Percentiles rank a stretch among this genome's conserved stretches.
These are phyloP conservation scores for Darevskia mixta DNA, from an alignment of 2,797 vertebrate species.

Conservation along the genomic window DNA sequence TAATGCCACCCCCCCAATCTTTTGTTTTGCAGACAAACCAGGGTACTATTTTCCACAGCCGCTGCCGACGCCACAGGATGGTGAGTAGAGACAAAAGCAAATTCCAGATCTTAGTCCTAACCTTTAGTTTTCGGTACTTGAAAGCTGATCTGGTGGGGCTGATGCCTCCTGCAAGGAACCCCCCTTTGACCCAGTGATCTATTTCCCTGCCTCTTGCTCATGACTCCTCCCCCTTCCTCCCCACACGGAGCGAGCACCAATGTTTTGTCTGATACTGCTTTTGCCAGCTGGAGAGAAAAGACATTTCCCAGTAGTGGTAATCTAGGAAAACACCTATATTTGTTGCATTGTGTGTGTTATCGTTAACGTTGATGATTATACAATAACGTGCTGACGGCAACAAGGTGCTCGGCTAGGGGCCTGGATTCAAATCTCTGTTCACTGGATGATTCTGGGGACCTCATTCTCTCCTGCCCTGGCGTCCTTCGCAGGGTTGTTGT, in stretches of 20 bases:
- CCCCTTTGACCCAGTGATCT: slow-evolving; percentile 20
- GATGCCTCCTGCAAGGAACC: fast-evolving
- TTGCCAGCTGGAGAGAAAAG: background rate
- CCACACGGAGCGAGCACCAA: fast-evolving
- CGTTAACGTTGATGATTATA: background rate
- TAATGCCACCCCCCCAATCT: background rate
- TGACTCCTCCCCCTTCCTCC: background rate
- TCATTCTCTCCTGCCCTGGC: background rate
- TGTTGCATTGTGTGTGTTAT: no score
- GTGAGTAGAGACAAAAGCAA: slow-evolving; percentile 70
- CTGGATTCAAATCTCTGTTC: background rate
- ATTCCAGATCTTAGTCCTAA: background rate
- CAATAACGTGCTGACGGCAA: no score
- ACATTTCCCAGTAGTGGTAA: no score
- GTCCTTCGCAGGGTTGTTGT: background rate
- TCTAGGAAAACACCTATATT: background rate
- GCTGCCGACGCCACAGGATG: slow-evolving; percentile 72
- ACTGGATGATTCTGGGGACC: background rate
- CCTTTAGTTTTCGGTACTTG: background rate
- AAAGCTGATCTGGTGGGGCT: background rate
- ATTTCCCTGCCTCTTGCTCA: background rate
- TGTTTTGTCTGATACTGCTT: background rate
- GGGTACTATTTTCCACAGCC: slow-evolving; percentile 78
- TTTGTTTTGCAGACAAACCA: slow-evolving; percentile 80
- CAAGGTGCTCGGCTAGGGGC: no score